phyloP scores from a whole-genome alignment of 2,797 vertebrate species.

The Neostethus bicornis region DNA sequence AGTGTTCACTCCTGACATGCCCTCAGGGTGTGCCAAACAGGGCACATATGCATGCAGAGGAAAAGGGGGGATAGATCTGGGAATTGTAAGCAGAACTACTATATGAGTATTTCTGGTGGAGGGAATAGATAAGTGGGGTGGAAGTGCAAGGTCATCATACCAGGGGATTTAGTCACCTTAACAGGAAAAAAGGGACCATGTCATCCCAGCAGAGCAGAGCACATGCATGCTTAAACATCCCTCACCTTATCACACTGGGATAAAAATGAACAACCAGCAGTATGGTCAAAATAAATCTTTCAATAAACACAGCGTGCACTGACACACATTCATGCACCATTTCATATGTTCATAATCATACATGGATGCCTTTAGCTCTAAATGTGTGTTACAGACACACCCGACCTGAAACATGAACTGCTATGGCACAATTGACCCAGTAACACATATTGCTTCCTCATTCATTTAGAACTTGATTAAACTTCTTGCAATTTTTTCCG shows the following conservation, averaged over 20 bases:
- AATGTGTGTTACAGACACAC: constrained; percentile 29
- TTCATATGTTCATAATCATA: constrained; percentile 38
- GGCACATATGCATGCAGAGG: constrained; percentile 29
- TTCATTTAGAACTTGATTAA: constrained; percentile 23
- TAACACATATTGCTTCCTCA: constrained; percentile 14
- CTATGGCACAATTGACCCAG: constrained; percentile 5
- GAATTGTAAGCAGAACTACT: constrained; percentile 37
- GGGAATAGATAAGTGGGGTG: background rate
- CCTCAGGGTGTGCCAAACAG: constrained; percentile 63
- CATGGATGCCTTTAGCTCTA: constrained; percentile 28
- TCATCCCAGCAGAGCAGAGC: constrained; percentile 35
- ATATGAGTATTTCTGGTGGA: constrained; percentile 19
- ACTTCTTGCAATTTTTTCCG: constrained; percentile 24
- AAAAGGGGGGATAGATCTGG: constrained; percentile 15
- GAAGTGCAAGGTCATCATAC: background rate
- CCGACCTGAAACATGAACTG: constrained; percentile 23
- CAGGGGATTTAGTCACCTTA: constrained; percentile 27
- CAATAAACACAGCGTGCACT: constrained; percentile 56
- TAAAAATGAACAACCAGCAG: constrained; percentile 26
- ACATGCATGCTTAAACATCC: constrained; percentile 10
- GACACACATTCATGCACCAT: constrained; percentile 62
- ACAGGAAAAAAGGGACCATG: constrained; percentile 22
- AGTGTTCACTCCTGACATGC: constrained; percentile 62
- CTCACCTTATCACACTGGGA: constrained; percentile 29
- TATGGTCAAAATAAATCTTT: constrained; percentile 51